Percentiles rank a stretch among this genome's conserved stretches.
phyloP scores from a whole-genome alignment of 2,113 vertebrate species.

The Tonatia bakeri region DNA sequence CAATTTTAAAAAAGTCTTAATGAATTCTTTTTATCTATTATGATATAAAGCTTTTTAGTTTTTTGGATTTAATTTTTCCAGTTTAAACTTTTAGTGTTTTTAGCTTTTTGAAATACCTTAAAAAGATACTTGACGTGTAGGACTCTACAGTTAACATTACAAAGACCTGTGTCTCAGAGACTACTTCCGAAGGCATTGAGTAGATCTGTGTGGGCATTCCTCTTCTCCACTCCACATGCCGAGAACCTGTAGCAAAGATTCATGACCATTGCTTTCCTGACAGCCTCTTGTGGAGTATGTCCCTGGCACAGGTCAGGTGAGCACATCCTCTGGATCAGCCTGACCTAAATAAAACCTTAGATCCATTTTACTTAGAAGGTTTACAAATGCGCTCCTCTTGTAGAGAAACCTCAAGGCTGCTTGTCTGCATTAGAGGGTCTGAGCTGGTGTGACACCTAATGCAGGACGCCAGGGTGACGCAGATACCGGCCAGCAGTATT shows the following conservation, averaged over 20 bases:
- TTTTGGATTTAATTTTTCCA: neutral
- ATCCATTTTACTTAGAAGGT: neutral
- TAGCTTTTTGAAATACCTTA: neutral
- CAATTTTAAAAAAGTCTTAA: neutral
- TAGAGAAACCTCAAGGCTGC: neutral
- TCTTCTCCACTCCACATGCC: neutral
- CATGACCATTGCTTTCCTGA: neutral
- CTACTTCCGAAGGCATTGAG: neutral
- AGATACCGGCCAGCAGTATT: too few relatives aligned
- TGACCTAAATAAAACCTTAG: neutral
- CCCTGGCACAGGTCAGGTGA: neutral
- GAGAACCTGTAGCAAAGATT: conserved; percentile 44
- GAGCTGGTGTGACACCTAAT: neutral
- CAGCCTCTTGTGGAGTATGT: neutral
- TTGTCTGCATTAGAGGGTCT: neutral
- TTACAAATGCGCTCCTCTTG: neutral
- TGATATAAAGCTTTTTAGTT: neutral
- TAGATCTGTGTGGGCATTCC: neutral
- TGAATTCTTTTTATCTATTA: neutral
- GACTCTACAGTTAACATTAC: neutral
- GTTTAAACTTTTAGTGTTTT: neutral
- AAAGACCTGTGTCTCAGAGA: neutral
- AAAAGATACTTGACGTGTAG: neutral
- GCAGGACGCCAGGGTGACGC: neutral
- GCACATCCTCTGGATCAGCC: neutral